phyloP scores from a whole-genome alignment of 2,113 vertebrate genomes.

The Fukomys damarensis region DNA sequence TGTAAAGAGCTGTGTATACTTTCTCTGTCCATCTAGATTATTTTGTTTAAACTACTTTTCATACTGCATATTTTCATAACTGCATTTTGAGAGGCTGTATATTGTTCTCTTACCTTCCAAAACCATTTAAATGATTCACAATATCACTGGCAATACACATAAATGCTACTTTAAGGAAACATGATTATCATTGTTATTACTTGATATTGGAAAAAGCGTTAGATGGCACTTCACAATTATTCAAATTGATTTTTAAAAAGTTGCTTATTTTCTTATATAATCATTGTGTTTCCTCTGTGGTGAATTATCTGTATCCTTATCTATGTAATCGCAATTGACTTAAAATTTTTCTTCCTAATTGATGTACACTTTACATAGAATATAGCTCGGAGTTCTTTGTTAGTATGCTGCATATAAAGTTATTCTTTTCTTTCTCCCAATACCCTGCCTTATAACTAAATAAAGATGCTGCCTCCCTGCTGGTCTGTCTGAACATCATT shows the following conservation, averaged over 20 bases:
- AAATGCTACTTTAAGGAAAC: conserved; percentile 17
- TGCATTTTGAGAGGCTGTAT: neutral
- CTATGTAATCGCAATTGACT: neutral
- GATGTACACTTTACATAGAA: neutral
- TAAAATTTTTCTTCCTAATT: neutral
- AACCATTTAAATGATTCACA: conserved; percentile 29
- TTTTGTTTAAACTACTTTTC: conserved; percentile 22
- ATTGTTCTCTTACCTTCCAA: conserved; percentile 15
- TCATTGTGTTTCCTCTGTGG: neutral
- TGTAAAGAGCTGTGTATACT: neutral
- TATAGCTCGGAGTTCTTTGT: neutral
- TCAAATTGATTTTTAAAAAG: conserved; percentile 5
- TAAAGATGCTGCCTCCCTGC: neutral
- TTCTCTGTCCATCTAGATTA: neutral
- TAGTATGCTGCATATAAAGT: neutral
- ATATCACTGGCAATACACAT: neutral
- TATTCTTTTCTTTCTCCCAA: neutral
- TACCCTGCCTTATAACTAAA: neutral
- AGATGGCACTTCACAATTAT: conserved; percentile 25
- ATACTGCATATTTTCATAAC: conserved; percentile 26
- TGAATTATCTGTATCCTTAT: neutral
- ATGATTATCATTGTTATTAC: neutral
- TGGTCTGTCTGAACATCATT: neutral
- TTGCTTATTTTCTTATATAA: neutral
- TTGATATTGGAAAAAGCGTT: neutral